Evolutionary conservation across 2,888 invertebrate genomes (phyloP), one percentile per base, ranked within the genome.

Genomic region (Mesorhabditis sp.): DNA sequence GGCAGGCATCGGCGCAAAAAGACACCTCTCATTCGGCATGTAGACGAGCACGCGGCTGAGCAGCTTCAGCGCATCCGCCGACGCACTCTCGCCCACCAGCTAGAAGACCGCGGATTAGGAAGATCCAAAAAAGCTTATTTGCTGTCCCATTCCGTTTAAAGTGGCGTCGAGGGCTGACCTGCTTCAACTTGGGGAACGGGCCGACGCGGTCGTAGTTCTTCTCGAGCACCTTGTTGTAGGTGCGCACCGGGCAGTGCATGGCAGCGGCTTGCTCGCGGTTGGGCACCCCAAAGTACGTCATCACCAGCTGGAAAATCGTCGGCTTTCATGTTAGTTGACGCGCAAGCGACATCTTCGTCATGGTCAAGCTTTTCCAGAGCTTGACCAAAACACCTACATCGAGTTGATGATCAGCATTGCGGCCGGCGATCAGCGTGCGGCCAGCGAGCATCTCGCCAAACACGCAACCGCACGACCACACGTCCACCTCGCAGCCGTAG

Each of bases 401-500:
- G n/a, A 71, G 62, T 62, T 78, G 80, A 66, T 78, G 68, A 43
- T 58, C 67, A 2, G 74, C 71, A 45, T 71, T 74, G 5, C 70
- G 65, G 15, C 80, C 80, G 7, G 77, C 70, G 50, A 79, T 65
- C n/a, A 79, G 69, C 4, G 75, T 72, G 3, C 70, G 66, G 4
- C 77, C 76, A 41, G 72, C 70, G 3, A 80, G 70, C 45, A 80
- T 68, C 67, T 80, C 80, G 13, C 74, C 79, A 50, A 79, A 72
- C 1, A 79, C 76, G 70, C 80, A 80, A 5, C 78, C 80, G 44
- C 70, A 72, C 5, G 79, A 79, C 80, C 80, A 80, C 2, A 76
- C 71, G 65, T 80, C 80, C 74, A 42, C 94, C 0, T 95, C 93
- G 0, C 95, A 93, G 0, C 95, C 95, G 84, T 98, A 98, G 87